These are phyloP conservation scores for Platycheirus albimanus DNA, from an alignment of 2,888 invertebrate species.

Conservation along the genomic window DNA sequence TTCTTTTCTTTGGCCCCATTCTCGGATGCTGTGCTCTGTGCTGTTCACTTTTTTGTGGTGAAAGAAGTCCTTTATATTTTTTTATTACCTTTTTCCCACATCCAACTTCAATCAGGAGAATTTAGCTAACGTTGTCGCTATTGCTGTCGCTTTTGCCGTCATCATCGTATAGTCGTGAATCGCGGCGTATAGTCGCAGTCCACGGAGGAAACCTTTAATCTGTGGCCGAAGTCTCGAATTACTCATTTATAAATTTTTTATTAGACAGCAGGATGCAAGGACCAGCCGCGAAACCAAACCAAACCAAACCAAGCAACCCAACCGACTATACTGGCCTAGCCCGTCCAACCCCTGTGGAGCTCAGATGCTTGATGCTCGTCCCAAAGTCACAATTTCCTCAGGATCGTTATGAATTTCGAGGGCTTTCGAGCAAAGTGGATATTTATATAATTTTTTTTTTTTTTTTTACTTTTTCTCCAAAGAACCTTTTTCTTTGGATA, in stretches of 20 bases:
- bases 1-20: slow-evolving; percentile 51
- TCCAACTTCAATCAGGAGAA: slow-evolving; percentile 70
- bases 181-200: slow-evolving; percentile 64
- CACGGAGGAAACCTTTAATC: slow-evolving; percentile 75
- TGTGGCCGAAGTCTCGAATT: slow-evolving; percentile 75
- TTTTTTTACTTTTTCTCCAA: no score
- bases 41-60: slow-evolving; percentile 33
- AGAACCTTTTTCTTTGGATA: slow-evolving; percentile 68
- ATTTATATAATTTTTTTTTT: slow-evolving; percentile 47
- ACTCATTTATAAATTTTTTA: slow-evolving; percentile 77
- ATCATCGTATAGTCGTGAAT: slow-evolving; percentile 47
- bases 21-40: slow-evolving; percentile 10
- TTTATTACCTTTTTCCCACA: slow-evolving; percentile 71
- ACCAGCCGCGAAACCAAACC: slow-evolving; percentile 69
- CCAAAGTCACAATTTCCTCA: slow-evolving; percentile 65
- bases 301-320: no score
- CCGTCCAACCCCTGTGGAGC: slow-evolving; percentile 70
- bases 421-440: slow-evolving; percentile 69
- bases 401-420: slow-evolving; percentile 74
- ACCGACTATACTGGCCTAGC: no score
- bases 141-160: slow-evolving; percentile 41
- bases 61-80: slow-evolving; percentile 68
- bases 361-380: slow-evolving; percentile 69
- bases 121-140: slow-evolving; percentile 52
- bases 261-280: slow-evolving; percentile 76